phyloP scores from a whole-genome alignment of 2,888 invertebrate species.

The Cephus pygmeus region DNA sequence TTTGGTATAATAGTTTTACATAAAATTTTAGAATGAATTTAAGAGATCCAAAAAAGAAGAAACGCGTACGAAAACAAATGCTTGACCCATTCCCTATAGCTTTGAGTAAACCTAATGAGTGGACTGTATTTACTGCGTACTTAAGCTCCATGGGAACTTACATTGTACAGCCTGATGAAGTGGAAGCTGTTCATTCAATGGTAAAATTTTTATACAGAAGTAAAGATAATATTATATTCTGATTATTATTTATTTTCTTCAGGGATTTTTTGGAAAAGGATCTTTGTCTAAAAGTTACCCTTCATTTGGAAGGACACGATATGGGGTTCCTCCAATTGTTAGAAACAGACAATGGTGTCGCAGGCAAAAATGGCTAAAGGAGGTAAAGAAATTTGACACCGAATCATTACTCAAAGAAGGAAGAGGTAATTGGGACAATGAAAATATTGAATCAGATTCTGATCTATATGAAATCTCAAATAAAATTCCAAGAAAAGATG shows the following conservation, averaged over 20 bases:
- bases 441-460: not conserved
- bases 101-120: slow-evolving; percentile 65
- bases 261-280: slow-evolving; percentile 83
- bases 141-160: slow-evolving; percentile 78
- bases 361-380: slow-evolving; percentile 70
- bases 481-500: not conserved
- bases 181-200: slow-evolving; percentile 74
- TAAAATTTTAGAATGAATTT: slow-evolving; percentile 67
- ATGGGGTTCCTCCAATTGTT: slow-evolving; percentile 67
- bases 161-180: slow-evolving; percentile 71
- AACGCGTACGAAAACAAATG: slow-evolving; percentile 61
- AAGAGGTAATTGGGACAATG: slow-evolving; percentile 13
- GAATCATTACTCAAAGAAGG: slow-evolving; percentile 18
- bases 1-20: not conserved
- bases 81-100: slow-evolving; percentile 64
- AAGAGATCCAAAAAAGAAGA: slow-evolving; percentile 67
- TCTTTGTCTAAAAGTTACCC: slow-evolving; percentile 72
- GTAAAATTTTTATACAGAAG: slow-evolving; percentile 40
- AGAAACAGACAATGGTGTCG: slow-evolving; percentile 72
- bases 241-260: slow-evolving; percentile 18
- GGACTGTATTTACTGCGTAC: slow-evolving; percentile 71
- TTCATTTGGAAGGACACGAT: slow-evolving; percentile 61
- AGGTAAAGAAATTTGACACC: slow-evolving; percentile 43
- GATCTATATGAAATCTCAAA: not conserved
- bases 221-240: not conserved